phyloP scores from a whole-genome alignment of 1,140 invertebrate species.

The Meloidogyne floridensis region DNA sequence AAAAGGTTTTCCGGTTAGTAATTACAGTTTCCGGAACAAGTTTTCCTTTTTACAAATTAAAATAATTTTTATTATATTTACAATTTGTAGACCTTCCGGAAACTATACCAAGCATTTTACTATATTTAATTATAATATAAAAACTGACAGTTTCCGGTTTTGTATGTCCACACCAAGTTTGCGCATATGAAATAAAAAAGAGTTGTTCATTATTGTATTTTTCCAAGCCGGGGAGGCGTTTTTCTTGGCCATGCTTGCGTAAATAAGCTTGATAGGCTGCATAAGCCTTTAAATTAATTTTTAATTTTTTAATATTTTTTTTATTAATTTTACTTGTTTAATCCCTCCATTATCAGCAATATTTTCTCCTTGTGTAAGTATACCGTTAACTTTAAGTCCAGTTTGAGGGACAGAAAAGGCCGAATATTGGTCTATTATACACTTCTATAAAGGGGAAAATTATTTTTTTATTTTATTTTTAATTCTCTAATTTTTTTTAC shows the following conservation, averaged over 20 bases:
- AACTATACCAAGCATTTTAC: neutral
- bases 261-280: slow-evolving; percentile 65
- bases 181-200: slow-evolving; percentile 66
- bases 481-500: neutral
- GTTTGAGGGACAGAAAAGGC: slow-evolving; percentile 74
- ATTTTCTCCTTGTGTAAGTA: slow-evolving; percentile 69
- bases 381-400: slow-evolving; percentile 66
- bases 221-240: slow-evolving; percentile 59
- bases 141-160: slow-evolving; percentile 47
- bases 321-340: slow-evolving; percentile 67
- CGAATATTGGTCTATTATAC: slow-evolving; percentile 86
- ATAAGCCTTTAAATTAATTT: slow-evolving; percentile 30
- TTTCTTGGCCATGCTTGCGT: slow-evolving; percentile 58
- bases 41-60: neutral
- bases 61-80: too few relatives aligned
- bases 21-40: neutral
- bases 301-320: slow-evolving; percentile 1
- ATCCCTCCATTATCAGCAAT: slow-evolving; percentile 70
- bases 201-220: slow-evolving; percentile 64
- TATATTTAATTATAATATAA: neutral
- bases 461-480: neutral
- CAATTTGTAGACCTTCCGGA: neutral
- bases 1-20: neutral
- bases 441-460: slow-evolving; percentile 65
- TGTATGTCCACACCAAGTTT: slow-evolving; percentile 56